Percentiles rank a stretch among this genome's conserved stretches.
These are phyloP conservation scores for Temnothorax curvispinosus DNA, from an alignment of 1,140 invertebrate genomes.

Conservation along the genomic window DNA sequence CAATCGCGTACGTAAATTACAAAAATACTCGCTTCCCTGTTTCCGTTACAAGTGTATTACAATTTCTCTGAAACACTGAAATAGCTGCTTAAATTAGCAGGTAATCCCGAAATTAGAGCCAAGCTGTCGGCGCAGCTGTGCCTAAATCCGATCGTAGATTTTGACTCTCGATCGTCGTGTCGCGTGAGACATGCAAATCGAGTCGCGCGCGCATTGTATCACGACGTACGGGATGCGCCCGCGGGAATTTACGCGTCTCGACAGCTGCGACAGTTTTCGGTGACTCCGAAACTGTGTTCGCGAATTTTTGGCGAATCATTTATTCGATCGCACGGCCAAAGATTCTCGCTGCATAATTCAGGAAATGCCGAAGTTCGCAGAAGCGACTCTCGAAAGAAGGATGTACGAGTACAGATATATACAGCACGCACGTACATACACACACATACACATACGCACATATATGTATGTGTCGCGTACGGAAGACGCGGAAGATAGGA, in stretches of 20 bases:
- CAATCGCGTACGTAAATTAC: not conserved
- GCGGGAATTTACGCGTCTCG: conserved; percentile 14
- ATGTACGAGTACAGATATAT: not conserved
- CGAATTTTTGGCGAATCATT: conserved; percentile 43
- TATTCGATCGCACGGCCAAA: conserved; percentile 27
- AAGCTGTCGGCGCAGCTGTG: too few relatives aligned
- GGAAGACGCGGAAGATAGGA: conserved; percentile 7
- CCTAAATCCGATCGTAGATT: conserved; percentile 1
- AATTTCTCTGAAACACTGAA: not conserved
- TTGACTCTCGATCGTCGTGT: not conserved
- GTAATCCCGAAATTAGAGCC: not conserved
- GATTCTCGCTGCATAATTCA: conserved; percentile 41
- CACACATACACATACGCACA: not conserved
- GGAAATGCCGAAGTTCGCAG: not conserved
- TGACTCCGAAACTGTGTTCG: conserved; percentile 27
- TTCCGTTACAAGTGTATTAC: not conserved
- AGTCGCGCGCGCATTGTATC: not conserved
- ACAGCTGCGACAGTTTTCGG: conserved; percentile 22
- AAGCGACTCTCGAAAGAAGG: not conserved
- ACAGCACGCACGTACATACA: not conserved
- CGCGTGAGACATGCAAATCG: conserved; percentile 40
- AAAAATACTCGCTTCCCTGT: not conserved
- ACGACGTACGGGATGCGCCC: not conserved
- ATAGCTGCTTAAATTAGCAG: not conserved
- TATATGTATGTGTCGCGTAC: not conserved